Percentiles rank a stretch among this genome's conserved stretches.
Conservation (phyloP, 2,797 vertebrate genomes). For the Gouania willdenowi region DNA sequence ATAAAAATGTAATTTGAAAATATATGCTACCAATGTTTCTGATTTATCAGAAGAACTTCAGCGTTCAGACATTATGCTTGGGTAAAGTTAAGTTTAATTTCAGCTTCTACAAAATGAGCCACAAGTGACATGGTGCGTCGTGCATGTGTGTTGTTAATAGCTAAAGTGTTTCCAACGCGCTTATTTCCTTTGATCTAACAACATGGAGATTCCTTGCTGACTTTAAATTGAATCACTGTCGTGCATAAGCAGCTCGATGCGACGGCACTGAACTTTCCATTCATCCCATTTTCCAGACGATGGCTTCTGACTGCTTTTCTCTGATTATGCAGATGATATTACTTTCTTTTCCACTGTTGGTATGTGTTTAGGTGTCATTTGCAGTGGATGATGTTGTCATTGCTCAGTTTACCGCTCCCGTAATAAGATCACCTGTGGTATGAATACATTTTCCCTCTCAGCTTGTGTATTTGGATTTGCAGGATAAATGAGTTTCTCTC, state of each 20-base stretch:
- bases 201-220: slow-evolving; percentile 35
- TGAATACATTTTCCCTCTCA: slow-evolving; percentile 75
- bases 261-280: slow-evolving; percentile 56
- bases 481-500: slow-evolving; percentile 79
- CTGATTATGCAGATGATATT: slow-evolving; percentile 69
- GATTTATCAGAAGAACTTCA: neutral
- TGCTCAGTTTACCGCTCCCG: slow-evolving; percentile 66
- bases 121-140: too few relatives aligned
- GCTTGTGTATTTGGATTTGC: slow-evolving; percentile 75
- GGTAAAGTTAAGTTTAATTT: too few relatives aligned
- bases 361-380: slow-evolving; percentile 68
- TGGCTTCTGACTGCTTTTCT: slow-evolving; percentile 40
- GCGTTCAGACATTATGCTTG: too few relatives aligned
- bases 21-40: too few relatives aligned
- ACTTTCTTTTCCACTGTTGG: slow-evolving; percentile 50
- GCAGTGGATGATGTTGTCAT: slow-evolving; percentile 68
- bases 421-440: slow-evolving; percentile 76
- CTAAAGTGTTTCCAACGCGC: slow-evolving; percentile 3
- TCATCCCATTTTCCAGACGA: slow-evolving; percentile 54
- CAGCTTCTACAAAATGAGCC: too few relatives aligned
- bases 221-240: slow-evolving; percentile 51
- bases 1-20: too few relatives aligned
- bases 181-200: slow-evolving; percentile 37
- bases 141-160: slow-evolving; percentile 28
- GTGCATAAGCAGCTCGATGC: slow-evolving; percentile 42